phyloP scores from a whole-genome alignment of 2,888 invertebrate species.

The Hymenopus coronatus region DNA sequence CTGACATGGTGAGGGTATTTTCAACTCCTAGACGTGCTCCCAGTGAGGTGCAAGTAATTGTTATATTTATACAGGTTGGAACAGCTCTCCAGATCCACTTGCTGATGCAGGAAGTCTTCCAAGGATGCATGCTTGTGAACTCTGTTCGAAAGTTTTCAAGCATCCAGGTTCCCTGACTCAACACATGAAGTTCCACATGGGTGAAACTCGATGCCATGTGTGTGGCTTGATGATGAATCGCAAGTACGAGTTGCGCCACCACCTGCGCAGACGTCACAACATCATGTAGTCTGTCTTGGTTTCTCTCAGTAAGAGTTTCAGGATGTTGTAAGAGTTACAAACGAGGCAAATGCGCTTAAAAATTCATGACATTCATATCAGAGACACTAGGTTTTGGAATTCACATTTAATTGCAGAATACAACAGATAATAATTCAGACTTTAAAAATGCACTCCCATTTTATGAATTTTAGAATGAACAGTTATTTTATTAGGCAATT shows the following conservation, averaged over 20 bases:
- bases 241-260: constrained; percentile 31
- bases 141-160: constrained; percentile 32
- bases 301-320: too few relatives aligned
- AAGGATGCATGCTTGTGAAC: constrained; percentile 23
- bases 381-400: too few relatives aligned
- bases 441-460: too few relatives aligned
- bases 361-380: too few relatives aligned
- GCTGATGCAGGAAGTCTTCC: neutral
- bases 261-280: constrained; percentile 30
- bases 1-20: neutral
- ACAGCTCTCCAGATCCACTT: neutral
- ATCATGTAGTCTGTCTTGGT: neutral
- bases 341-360: too few relatives aligned
- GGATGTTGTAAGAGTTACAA: too few relatives aligned
- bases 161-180: constrained; percentile 29
- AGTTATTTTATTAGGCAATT: too few relatives aligned
- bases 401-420: too few relatives aligned
- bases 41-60: neutral
- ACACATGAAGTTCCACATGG: constrained; percentile 48
- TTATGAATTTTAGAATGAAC: too few relatives aligned
- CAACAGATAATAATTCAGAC: too few relatives aligned
- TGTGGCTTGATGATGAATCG: constrained; percentile 39
- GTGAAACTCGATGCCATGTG: constrained; percentile 51
- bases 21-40: neutral
- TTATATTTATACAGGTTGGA: constrained; percentile 11